Evolutionary conservation across 2,888 invertebrate species (phyloP).

Genomic region (Cantharis rustica): DNA sequence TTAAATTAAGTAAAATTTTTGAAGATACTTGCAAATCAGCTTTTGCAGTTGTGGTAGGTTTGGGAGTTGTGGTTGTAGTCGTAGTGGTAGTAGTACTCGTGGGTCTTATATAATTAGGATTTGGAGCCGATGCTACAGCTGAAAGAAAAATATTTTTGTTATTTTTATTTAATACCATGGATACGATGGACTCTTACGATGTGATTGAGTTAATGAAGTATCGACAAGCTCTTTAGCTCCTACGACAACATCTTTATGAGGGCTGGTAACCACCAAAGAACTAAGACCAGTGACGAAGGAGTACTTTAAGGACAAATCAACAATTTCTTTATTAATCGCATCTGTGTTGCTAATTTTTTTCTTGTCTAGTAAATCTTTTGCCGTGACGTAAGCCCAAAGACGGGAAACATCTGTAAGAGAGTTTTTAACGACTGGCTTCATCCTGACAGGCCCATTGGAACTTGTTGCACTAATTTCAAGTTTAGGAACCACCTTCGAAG

Average conservation of each 20-base stretch:
- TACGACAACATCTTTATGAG: neutral
- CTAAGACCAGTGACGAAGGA: conserved; percentile 71
- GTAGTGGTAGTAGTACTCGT: neutral
- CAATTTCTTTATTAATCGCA: conserved; percentile 58
- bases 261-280: conserved; percentile 62
- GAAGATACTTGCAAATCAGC: too few relatives aligned
- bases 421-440: conserved; percentile 8
- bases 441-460: neutral
- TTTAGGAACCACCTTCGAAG: neutral
- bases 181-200: neutral
- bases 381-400: conserved; percentile 70
- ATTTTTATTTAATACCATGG: neutral
- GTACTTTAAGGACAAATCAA: conserved; percentile 65
- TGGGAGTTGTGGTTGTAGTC: too few relatives aligned
- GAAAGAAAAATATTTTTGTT: neutral
- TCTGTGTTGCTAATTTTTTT: conserved; percentile 42
- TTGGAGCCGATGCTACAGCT: neutral
- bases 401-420: conserved; percentile 54
- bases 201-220: neutral
- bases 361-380: conserved; percentile 66
- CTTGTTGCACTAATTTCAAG: neutral
- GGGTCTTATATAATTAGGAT: neutral
- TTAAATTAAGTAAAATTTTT: too few relatives aligned
- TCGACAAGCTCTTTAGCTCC: neutral
- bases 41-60: too few relatives aligned